Evolutionary conservation across 1,140 invertebrate genomes (phyloP).

Genomic region (Coenobita brevimanus): DNA sequence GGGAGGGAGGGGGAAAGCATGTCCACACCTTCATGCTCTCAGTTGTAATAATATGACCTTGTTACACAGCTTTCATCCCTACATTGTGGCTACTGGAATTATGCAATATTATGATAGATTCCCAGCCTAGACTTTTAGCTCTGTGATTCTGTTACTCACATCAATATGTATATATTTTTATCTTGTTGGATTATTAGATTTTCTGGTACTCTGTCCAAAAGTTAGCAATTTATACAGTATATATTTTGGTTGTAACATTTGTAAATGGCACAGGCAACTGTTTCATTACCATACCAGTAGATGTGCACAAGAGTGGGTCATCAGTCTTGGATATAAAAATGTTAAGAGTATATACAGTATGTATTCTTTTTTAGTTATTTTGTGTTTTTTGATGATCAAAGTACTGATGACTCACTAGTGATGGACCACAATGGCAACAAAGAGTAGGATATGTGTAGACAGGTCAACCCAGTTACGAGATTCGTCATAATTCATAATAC

Average conservation of each 20-base stretch:
- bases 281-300: conserved; percentile 34
- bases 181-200: no score
- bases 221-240: background rate
- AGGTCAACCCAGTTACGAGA: background rate
- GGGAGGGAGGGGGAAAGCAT: no score
- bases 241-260: background rate
- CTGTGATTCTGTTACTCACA: no score
- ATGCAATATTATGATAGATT: no score
- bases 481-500: no score
- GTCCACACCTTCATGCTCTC: no score
- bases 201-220: no score
- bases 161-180: no score
- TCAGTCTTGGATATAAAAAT: conserved; percentile 4
- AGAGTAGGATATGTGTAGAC: conserved; percentile 33
- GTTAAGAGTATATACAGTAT: background rate
- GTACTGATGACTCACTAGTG: conserved; percentile 15
- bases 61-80: no score
- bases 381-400: background rate
- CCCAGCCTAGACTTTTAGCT: no score
- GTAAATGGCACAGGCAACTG: conserved; percentile 6
- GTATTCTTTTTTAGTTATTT: background rate
- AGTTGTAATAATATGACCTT: no score
- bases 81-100: no score
- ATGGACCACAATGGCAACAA: background rate
- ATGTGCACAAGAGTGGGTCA: background rate